Evolutionary conservation across 1,140 invertebrate genomes (phyloP).

Genomic region (Drosophila murphyi): DNA sequence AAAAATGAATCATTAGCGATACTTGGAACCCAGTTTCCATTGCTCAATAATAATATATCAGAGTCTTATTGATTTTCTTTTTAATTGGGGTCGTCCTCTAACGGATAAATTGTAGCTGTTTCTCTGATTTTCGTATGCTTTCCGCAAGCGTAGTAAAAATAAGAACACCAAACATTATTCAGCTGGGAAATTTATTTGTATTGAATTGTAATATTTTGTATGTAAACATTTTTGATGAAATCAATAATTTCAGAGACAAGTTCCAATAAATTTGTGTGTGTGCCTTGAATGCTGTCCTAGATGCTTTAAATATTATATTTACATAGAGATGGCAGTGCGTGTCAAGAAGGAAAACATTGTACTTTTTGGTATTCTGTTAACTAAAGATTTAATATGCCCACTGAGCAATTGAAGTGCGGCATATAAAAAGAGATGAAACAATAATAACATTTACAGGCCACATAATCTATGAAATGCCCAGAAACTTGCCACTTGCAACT

Average conservation of each 20-base stretch:
- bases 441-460: slow-evolving; percentile 61
- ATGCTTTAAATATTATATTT: not conserved
- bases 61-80: not conserved
- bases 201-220: no score
- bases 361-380: not conserved
- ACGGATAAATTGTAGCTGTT: not conserved
- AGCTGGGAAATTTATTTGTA: no score
- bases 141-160: not conserved
- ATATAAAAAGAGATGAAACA: not conserved
- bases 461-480: slow-evolving; percentile 69
- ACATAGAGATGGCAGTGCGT: no score
- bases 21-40: not conserved
- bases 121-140: not conserved
- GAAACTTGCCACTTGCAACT: slow-evolving; percentile 2
- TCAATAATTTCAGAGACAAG: not conserved
- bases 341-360: not conserved
- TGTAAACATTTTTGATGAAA: no score
- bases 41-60: not conserved
- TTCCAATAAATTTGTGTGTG: not conserved
- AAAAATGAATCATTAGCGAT: no score
- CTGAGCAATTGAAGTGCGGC: not conserved
- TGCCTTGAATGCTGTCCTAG: no score
- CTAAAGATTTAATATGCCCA: not conserved
- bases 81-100: not conserved
- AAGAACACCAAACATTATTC: not conserved